phyloP scores from a whole-genome alignment of 1,140 invertebrate genomes.

The Caenorhabditis brenneri region DNA sequence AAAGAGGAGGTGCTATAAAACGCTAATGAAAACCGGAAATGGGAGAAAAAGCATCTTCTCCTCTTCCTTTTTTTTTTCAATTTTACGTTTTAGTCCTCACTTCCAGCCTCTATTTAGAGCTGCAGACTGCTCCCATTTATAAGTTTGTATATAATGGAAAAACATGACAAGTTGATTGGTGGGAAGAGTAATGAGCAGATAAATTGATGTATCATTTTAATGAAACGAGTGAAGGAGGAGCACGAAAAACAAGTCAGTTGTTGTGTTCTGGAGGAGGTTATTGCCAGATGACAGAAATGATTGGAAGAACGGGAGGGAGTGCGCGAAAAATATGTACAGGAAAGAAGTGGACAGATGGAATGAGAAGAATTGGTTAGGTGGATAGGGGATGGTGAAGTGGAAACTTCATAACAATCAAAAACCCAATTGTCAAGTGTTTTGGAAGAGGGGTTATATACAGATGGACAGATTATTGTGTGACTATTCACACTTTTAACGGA shows the following conservation, averaged over 20 bases:
- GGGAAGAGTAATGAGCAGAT: not conserved
- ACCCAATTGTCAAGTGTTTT: conserved; percentile 45
- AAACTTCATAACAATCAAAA: conserved; percentile 40
- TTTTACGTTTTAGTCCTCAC: conserved; percentile 9
- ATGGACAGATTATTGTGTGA: not conserved
- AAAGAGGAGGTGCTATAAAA: conserved; percentile 28
- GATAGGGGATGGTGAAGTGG: not conserved
- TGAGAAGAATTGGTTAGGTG: not conserved
- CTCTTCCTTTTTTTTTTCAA: not conserved
- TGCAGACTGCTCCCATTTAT: too few species aligned
- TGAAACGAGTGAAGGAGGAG: not conserved
- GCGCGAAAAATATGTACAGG: conserved; percentile 5
- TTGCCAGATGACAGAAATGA: conserved; percentile 31
- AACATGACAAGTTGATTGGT: conserved; percentile 27
- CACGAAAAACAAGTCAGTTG: conserved; percentile 3
- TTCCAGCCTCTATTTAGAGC: not conserved
- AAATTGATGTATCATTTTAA: conserved; percentile 7
- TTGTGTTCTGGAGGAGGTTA: not conserved
- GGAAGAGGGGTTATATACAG: not conserved
- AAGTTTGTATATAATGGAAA: not conserved
- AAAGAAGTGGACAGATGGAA: not conserved
- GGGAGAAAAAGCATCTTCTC: not conserved
- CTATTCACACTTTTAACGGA: not conserved
- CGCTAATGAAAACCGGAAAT: conserved; percentile 36
- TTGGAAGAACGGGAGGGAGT: not conserved